Conservation (phyloP, 53 echinoderm and acorn worm genomes). For the Patiria pectinifera region DNA sequence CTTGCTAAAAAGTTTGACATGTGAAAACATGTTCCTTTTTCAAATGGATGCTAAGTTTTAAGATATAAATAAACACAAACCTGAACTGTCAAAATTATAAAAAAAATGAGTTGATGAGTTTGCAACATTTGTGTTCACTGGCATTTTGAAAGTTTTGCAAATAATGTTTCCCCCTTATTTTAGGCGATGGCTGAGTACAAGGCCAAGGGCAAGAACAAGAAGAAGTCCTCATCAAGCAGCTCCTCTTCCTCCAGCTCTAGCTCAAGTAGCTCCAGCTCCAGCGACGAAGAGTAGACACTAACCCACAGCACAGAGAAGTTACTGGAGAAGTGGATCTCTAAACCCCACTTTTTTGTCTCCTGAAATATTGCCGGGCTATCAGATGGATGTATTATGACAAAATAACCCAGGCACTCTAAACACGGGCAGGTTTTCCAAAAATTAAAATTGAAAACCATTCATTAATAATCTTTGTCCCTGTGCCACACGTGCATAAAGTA, state of each 20-base stretch:
- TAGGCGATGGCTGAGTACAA: slow-evolving; percentile 89
- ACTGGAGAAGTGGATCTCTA: background rate
- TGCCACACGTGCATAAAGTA: background rate
- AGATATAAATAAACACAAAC: too few species aligned
- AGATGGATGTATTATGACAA: background rate
- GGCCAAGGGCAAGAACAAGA: slow-evolving; percentile 62
- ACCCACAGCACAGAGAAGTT: background rate
- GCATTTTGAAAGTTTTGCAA: background rate
- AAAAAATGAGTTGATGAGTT: too few species aligned
- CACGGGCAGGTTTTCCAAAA: background rate
- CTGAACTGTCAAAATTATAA: too few species aligned
- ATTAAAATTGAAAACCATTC: background rate
- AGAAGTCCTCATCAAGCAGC: slow-evolving; percentile 68
- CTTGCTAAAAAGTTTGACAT: too few species aligned
- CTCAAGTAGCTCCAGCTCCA: slow-evolving; percentile 77
- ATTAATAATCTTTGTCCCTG: background rate
- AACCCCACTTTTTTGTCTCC: background rate
- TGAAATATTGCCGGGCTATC: too few species aligned
- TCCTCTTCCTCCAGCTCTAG: slow-evolving; percentile 78
- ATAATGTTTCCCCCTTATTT: background rate
- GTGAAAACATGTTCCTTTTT: too few species aligned
- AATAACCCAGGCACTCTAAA: background rate
- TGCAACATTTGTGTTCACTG: background rate
- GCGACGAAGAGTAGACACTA: slow-evolving; percentile 66
- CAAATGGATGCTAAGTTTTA: too few species aligned